These are phyloP conservation scores for Drosophila paranaensis DNA, from an alignment of 2,888 invertebrate genomes.

Conservation along the genomic window DNA sequence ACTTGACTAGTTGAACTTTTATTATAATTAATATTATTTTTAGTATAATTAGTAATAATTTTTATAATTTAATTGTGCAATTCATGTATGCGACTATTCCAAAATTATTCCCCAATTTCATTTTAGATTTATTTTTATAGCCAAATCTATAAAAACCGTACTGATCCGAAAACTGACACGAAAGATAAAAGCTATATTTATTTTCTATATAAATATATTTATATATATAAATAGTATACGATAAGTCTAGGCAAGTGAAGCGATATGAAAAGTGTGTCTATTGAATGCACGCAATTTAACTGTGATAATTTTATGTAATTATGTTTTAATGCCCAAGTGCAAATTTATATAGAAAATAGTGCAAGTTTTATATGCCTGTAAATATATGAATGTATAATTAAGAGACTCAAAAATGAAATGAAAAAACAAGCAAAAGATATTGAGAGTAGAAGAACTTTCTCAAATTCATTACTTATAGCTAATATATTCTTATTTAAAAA, in stretches of 20 bases:
- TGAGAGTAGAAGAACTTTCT: conserved; percentile 5
- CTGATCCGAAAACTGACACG: conserved; percentile 29
- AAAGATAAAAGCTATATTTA: conserved; percentile 31
- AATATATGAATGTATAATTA: conserved; percentile 41
- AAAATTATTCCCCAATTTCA: conserved; percentile 65
- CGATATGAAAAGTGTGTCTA: conserved; percentile 50
- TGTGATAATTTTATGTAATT: conserved; percentile 75
- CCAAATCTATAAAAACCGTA: conserved; percentile 35
- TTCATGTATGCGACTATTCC: conserved; percentile 71
- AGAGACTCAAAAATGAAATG: conserved; percentile 16
- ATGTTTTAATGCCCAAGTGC: conserved; percentile 66
- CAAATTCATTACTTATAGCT: conserved; percentile 2
- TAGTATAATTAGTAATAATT: conserved; percentile 33
- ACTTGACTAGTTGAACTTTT: conserved; percentile 44
- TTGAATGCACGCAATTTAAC: conserved; percentile 78
- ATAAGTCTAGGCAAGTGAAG: conserved; percentile 33
- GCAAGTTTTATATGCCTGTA: conserved; percentile 46
- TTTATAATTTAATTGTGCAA: conserved; percentile 59
- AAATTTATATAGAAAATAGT: conserved; percentile 58
- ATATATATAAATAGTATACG: conserved; percentile 23
- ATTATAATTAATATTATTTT: conserved; percentile 37
- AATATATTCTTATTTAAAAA: conserved; percentile 25
- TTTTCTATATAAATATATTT: conserved; percentile 45
- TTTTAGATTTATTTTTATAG: conserved; percentile 49
- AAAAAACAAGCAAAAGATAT: neutral